Evolutionary conservation across 2,888 invertebrate species (phyloP).

Genomic region (Heliconius ethilla): DNA sequence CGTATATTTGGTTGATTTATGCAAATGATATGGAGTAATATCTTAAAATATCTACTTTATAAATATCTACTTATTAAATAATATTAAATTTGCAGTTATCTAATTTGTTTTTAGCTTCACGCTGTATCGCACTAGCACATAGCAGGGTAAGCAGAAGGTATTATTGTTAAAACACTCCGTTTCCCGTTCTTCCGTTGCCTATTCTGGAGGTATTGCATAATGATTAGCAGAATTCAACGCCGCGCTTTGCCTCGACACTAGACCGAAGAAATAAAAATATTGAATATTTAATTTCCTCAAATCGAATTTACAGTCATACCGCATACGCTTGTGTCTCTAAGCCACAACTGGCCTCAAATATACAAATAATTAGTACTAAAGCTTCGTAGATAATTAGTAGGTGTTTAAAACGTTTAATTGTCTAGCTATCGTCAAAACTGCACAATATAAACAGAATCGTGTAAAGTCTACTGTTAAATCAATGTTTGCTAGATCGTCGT

Average conservation of each 20-base stretch:
- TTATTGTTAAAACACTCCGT: not conserved
- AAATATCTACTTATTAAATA: too few species aligned
- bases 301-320: too few species aligned
- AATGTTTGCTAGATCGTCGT: constrained; percentile 30
- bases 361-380: not conserved
- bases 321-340: too few species aligned
- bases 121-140: not conserved
- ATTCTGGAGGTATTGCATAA: not conserved
- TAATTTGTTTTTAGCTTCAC: too few species aligned
- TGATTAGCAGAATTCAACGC: too few species aligned
- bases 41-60: not conserved
- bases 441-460: constrained; percentile 22
- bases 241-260: too few species aligned
- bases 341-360: not conserved
- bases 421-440: constrained; percentile 10
- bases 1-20: constrained; percentile 32
- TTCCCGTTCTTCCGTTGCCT: not conserved
- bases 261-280: too few species aligned
- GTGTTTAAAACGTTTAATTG: constrained; percentile 3
- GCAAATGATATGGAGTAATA: constrained; percentile 22
- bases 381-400: not conserved
- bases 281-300: too few species aligned
- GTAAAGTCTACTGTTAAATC: constrained; percentile 19
- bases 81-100: too few species aligned
- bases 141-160: not conserved